Conservation (phyloP, 2,797 vertebrate genomes). For the Sphaeramia orbicularis region DNA sequence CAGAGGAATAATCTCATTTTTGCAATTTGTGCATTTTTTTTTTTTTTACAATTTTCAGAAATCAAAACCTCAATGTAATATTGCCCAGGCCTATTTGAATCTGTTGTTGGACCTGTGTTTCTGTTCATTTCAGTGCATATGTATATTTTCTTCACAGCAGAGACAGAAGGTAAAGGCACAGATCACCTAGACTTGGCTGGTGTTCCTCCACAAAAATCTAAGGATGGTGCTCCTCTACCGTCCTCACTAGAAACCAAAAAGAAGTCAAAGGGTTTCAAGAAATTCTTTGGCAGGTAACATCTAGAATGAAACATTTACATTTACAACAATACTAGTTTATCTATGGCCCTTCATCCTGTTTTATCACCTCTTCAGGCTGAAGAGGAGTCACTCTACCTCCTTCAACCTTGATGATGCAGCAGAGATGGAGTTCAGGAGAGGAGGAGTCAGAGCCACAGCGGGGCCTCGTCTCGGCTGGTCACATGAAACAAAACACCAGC, state of each 20-base stretch:
- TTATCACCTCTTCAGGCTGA: conserved; percentile 82
- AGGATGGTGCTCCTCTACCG: conserved; percentile 73
- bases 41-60: no score
- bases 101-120: neutral
- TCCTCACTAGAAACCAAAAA: conserved; percentile 92
- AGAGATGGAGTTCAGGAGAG: conserved; percentile 92
- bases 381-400: conserved; percentile 95
- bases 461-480: conserved; percentile 97
- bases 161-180: conserved; percentile 87
- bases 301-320: neutral
- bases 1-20: no score
- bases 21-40: no score
- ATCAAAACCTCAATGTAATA: no score
- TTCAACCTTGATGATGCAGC: conserved; percentile 91
- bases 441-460: conserved; percentile 94
- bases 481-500: conserved; percentile 89
- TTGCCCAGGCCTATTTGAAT: neutral
- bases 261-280: conserved; percentile 93
- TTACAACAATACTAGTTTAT: neutral
- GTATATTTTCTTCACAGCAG: conserved; percentile 79
- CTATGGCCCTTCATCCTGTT: neutral
- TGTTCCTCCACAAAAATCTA: conserved; percentile 75
- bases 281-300: conserved; percentile 92
- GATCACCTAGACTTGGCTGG: conserved; percentile 93
- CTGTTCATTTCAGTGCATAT: neutral